A percentile compares a stretch with the other conserved stretches of the same genome.
Conservation (phyloP, 2,797 vertebrate species). For the Myotis myotis region DNA sequence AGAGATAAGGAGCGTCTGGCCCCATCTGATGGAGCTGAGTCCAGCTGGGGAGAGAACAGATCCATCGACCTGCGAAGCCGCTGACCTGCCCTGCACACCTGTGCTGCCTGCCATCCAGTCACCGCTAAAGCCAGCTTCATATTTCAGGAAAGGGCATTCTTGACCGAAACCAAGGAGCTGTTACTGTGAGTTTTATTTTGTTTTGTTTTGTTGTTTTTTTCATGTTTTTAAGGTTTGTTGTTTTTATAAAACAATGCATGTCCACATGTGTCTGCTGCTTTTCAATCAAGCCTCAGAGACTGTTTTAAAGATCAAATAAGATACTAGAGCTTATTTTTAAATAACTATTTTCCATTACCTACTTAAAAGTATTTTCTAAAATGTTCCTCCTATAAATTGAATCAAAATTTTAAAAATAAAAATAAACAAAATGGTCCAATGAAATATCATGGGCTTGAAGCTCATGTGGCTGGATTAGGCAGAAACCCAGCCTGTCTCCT, state of each 20-base stretch:
- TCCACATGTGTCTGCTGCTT: not conserved
- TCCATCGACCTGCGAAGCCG: not conserved
- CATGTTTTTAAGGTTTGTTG: not conserved
- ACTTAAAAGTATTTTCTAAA: slow-evolving; percentile 1
- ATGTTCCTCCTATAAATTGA: not conserved
- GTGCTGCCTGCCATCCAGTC: not conserved
- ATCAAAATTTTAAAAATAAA: not conserved
- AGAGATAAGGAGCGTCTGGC: rapidly evolving
- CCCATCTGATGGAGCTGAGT: not conserved
- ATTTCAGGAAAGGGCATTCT: not conserved
- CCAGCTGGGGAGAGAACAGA: not conserved
- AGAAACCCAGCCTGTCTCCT: not conserved
- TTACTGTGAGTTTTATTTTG: not conserved
- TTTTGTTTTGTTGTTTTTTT: not conserved
- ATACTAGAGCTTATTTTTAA: not conserved
- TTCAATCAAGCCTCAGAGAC: slow-evolving; percentile 1
- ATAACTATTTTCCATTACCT: not conserved
- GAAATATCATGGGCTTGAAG: not conserved
- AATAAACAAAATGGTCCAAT: not conserved
- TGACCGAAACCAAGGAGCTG: not conserved
- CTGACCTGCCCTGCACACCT: not conserved
- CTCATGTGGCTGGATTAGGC: not conserved
- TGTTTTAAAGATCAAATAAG: not conserved
- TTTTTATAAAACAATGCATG: not conserved
- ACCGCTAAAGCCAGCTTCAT: not conserved